phyloP scores from a whole-genome alignment of 2,113 vertebrate species.

The Aleadryas rufinucha region DNA sequence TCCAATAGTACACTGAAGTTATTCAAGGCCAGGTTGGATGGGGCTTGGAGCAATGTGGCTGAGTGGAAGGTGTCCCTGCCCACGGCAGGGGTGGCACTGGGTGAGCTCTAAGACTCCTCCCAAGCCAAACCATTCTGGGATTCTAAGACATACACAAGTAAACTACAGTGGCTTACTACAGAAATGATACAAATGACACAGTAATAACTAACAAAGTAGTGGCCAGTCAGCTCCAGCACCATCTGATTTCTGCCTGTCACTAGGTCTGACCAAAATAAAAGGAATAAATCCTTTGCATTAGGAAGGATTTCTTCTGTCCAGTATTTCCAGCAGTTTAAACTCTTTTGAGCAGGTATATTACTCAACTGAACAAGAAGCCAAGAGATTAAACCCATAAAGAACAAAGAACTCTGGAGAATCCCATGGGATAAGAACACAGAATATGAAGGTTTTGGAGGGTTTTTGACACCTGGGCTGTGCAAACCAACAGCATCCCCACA shows the following conservation, averaged over 20 bases:
- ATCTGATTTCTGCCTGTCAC: neutral
- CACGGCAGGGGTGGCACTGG: neutral
- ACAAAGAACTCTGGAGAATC: neutral
- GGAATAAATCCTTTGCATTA: neutral
- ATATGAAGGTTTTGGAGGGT: neutral
- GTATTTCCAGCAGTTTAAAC: neutral
- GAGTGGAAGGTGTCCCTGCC: neutral
- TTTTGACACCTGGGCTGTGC: neutral
- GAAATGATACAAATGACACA: neutral
- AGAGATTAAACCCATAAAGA: neutral
- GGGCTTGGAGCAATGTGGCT: neutral
- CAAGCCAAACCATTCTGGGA: neutral
- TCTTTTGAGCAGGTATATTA: neutral
- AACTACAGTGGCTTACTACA: neutral
- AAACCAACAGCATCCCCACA: accelerated
- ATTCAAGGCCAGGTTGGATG: neutral
- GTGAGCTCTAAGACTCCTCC: neutral
- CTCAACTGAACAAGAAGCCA: neutral
- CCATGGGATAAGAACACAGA: accelerated
- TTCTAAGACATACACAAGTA: neutral
- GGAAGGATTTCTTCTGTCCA: neutral
- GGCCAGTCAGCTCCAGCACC: neutral
- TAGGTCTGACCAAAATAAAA: neutral
- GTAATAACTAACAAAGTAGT: neutral
- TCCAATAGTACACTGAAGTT: neutral